Conservation (phyloP, 2,797 vertebrate genomes). For the Darevskia nairensis region DNA sequence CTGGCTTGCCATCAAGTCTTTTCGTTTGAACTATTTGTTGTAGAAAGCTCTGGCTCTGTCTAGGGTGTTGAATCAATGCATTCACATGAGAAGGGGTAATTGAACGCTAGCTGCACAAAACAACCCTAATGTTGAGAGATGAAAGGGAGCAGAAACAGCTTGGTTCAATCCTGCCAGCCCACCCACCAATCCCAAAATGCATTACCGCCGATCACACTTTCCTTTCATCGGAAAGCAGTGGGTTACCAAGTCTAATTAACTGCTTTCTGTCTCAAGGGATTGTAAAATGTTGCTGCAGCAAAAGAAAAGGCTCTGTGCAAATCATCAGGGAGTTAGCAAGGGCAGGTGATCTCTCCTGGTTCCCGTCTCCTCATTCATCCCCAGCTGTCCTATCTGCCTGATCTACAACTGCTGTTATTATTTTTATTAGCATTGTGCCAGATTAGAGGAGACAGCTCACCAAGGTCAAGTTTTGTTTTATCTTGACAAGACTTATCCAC, state of each 20-base stretch:
- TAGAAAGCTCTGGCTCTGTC: background rate
- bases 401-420: slow-evolving; percentile 37
- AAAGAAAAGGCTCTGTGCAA: background rate
- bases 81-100: slow-evolving; percentile 21
- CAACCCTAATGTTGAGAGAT: background rate
- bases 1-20: background rate
- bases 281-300: background rate
- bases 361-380: background rate
- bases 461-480: slow-evolving; percentile 35
- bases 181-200: background rate
- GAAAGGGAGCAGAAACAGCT: slow-evolving; percentile 20
- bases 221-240: background rate
- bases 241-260: slow-evolving; percentile 13
- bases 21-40: slow-evolving; percentile 2
- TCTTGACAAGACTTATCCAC: slow-evolving; percentile 3
- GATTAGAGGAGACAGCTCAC: background rate
- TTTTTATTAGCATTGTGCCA: slow-evolving; percentile 22
- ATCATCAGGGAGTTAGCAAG: background rate
- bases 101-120: slow-evolving; percentile 34
- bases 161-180: background rate
- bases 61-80: slow-evolving; percentile 35
- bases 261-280: background rate
- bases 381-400: slow-evolving; percentile 5
- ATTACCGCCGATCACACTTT: background rate
- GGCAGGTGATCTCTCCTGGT: slow-evolving; percentile 16